These are phyloP conservation scores for Odontamblyopus rebecca DNA, from an alignment of 2,797 vertebrate genomes.

Conservation along the genomic window DNA sequence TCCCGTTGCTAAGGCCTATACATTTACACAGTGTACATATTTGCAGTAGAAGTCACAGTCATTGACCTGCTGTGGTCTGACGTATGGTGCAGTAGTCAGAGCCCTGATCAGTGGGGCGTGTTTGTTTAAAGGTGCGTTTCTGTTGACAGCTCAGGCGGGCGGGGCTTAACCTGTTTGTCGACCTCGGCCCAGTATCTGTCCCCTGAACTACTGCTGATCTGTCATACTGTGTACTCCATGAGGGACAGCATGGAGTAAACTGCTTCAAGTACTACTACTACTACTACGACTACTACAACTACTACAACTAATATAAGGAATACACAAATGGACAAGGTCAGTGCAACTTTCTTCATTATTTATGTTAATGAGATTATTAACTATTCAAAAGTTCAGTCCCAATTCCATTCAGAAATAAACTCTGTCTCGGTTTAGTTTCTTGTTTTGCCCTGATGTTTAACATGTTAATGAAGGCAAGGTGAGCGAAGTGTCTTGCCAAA, in stretches of 20 bases:
- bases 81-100: neutral
- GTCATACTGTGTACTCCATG: slow-evolving; percentile 33
- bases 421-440: neutral
- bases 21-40: neutral
- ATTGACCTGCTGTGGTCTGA: neutral
- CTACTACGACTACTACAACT: too few species aligned
- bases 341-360: slow-evolving; percentile 13
- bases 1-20: neutral
- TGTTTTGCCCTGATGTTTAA: neutral
- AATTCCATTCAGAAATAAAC: neutral
- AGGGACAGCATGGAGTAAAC: slow-evolving; percentile 36
- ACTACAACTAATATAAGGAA: neutral
- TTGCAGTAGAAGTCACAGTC: neutral
- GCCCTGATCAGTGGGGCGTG: slow-evolving; percentile 39
- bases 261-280: too few species aligned
- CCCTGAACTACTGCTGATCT: slow-evolving; percentile 13
- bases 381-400: neutral
- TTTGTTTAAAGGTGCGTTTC: slow-evolving; percentile 33
- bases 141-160: slow-evolving; percentile 27
- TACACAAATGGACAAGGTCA: slow-evolving; percentile 45
- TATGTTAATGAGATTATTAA: neutral
- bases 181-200: slow-evolving; percentile 39
- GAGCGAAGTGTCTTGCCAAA: neutral
- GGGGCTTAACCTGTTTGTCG: slow-evolving; percentile 68
- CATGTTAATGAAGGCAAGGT: neutral